Evolutionary conservation across 2,797 vertebrate species (phyloP).

Genomic region (Nyctibius grandis): DNA sequence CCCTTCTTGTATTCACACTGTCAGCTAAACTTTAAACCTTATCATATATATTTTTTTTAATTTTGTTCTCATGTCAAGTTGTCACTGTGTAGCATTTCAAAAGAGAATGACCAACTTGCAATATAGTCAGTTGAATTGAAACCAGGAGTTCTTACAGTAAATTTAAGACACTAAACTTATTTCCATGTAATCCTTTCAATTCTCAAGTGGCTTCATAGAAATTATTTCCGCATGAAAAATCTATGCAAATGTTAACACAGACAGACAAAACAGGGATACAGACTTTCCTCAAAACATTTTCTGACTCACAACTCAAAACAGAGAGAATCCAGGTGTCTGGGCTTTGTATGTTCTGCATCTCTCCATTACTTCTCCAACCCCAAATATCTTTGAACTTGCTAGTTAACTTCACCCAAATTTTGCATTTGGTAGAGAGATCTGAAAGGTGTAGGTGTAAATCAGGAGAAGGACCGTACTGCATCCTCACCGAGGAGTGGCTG

Average conservation of each 20-base stretch:
- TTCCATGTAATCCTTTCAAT: not conserved
- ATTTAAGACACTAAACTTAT: not conserved
- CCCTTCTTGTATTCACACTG: not conserved
- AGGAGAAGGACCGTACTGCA: not conserved
- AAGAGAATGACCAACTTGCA: not conserved
- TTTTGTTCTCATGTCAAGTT: not conserved
- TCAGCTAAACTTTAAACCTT: not conserved
- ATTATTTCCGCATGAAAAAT: not conserved
- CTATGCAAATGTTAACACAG: not conserved
- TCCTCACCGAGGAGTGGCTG: accelerated
- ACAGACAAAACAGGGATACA: not conserved
- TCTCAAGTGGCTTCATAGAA: not conserved
- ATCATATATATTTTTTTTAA: not conserved
- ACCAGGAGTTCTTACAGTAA: not conserved
- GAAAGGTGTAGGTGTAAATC: not conserved
- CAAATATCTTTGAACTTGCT: not conserved
- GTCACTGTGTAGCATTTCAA: not conserved
- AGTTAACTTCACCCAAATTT: not conserved
- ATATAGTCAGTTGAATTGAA: not conserved
- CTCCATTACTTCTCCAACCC: not conserved
- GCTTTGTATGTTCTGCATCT: not conserved
- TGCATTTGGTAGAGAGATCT: not conserved
- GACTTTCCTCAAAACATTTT: not conserved
- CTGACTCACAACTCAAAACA: not conserved
- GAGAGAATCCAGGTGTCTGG: not conserved